A percentile compares a stretch with the other conserved stretches of the same genome.
phyloP scores from a whole-genome alignment of 2,888 invertebrate species.

The Cataglyphis livida region DNA sequence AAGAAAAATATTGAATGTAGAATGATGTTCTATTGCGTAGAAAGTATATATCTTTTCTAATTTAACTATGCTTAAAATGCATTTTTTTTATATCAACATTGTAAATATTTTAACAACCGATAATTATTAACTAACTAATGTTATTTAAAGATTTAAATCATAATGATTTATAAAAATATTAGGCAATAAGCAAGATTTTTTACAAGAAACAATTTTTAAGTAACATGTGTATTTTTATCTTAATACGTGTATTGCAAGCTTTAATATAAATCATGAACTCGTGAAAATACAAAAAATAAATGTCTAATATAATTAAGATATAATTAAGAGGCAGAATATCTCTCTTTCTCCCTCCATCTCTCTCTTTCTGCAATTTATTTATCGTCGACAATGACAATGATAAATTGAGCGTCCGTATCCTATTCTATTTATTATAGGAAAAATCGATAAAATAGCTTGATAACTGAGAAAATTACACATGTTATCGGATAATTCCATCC shows the following conservation, averaged over 20 bases:
- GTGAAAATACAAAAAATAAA: background rate
- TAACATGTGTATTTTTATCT: background rate
- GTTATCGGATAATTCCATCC: background rate
- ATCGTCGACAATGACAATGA: background rate
- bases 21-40: background rate
- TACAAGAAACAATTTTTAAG: no score
- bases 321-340: background rate
- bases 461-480: conserved; percentile 7
- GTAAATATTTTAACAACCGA: background rate
- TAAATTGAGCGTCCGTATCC: background rate
- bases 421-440: no score
- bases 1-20: background rate
- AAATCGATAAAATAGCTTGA: background rate
- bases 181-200: background rate
- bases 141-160: background rate
- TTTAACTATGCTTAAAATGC: background rate
- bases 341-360: background rate
- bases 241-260: background rate
- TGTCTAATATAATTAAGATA: background rate
- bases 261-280: background rate
- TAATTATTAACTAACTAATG: background rate
- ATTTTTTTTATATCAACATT: background rate
- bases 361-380: background rate
- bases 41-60: background rate
- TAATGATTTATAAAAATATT: conserved; percentile 4